These are phyloP conservation scores for Tautogolabrus adspersus DNA, from an alignment of 2,113 vertebrate genomes.

Conservation along the genomic window DNA sequence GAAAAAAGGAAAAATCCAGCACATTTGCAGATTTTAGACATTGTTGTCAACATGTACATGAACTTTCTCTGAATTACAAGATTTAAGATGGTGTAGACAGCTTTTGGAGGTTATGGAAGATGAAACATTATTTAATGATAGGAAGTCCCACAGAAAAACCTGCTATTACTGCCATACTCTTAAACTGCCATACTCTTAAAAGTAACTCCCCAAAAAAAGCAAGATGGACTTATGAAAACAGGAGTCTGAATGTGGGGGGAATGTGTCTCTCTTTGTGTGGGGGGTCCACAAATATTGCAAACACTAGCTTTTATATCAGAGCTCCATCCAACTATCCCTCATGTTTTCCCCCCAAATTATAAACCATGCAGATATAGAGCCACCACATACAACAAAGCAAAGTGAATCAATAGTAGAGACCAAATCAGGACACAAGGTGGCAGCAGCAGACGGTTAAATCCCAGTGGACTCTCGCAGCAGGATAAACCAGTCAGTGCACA, in stretches of 20 bases:
- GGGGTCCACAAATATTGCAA: no score
- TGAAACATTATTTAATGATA: background rate
- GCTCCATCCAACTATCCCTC: background rate
- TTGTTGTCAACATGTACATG: conserved; percentile 16
- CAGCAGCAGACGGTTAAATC: conserved; percentile 52
- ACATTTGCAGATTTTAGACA: background rate
- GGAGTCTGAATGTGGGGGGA: no score
- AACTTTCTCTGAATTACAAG: conserved; percentile 16
- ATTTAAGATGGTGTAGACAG: background rate
- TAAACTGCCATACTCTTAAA: no score
- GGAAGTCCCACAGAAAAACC: no score
- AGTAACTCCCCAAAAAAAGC: no score
- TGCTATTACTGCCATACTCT: no score
- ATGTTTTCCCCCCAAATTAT: conserved; percentile 11
- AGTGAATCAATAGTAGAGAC: background rate
- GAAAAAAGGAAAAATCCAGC: background rate
- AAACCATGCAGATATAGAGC: background rate
- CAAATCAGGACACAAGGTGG: conserved; percentile 64
- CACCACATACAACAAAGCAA: background rate
- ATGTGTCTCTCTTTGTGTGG: no score
- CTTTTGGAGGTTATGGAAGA: background rate
- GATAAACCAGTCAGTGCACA: conserved; percentile 36
- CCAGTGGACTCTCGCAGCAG: conserved; percentile 40
- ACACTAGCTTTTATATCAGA: background rate
- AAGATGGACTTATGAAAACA: no score